These are phyloP conservation scores for Cydia fagiglandana DNA, from an alignment of 1,140 invertebrate genomes.

Conservation along the genomic window DNA sequence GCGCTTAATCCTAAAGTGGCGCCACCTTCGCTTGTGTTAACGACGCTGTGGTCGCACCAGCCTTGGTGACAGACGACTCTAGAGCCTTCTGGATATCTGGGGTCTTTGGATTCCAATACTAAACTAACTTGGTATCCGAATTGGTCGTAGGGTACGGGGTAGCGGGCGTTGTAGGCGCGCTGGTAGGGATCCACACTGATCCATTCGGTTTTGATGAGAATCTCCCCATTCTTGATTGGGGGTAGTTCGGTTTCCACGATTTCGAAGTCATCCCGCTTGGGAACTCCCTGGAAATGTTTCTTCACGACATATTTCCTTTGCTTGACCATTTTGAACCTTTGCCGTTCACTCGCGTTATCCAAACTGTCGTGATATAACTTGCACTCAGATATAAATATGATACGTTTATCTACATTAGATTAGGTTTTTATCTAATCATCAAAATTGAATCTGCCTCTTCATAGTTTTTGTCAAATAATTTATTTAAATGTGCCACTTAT, in stretches of 20 bases:
- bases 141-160: conserved; percentile 60
- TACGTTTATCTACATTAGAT: background rate
- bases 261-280: conserved; percentile 70
- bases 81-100: conserved; percentile 79
- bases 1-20: background rate
- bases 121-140: conserved; percentile 68
- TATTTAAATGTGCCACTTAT: too few relatives aligned
- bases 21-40: conserved; percentile 36
- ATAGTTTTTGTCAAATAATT: too few relatives aligned
- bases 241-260: conserved; percentile 70
- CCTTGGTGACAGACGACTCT: conserved; percentile 79
- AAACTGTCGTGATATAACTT: background rate
- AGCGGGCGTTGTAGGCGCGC: conserved; percentile 49
- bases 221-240: conserved; percentile 63
- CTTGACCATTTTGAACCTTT: conserved; percentile 56
- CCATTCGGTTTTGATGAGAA: conserved; percentile 76
- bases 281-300: conserved; percentile 65
- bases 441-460: too few relatives aligned
- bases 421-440: background rate
- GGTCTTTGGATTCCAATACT: conserved; percentile 53
- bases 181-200: conserved; percentile 80
- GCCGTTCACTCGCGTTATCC: conserved; percentile 22
- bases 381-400: background rate
- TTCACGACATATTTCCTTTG: conserved; percentile 65
- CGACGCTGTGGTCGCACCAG: conserved; percentile 79